Conservation (phyloP, 2,888 invertebrate species). For the Eupithecia dodoneata region DNA sequence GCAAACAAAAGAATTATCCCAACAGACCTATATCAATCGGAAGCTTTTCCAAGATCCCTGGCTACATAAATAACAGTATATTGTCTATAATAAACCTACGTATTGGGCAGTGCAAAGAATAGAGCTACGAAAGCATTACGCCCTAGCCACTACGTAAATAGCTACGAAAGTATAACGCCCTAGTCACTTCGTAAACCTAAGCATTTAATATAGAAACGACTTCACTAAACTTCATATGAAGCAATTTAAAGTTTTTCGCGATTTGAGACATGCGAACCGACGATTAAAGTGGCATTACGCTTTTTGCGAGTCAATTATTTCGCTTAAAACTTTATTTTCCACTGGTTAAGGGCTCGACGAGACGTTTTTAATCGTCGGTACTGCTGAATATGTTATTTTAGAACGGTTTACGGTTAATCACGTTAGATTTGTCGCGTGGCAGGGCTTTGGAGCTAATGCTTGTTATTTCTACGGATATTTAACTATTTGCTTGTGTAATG, state of each 20-base stretch:
- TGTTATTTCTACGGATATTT: slow-evolving; percentile 2
- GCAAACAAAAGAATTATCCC: too few species aligned
- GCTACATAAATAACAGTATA: too few species aligned
- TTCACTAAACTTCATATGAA: slow-evolving; percentile 59
- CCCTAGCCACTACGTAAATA: too few species aligned
- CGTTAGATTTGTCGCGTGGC: slow-evolving; percentile 29
- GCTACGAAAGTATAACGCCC: slow-evolving; percentile 38
- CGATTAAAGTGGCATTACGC: slow-evolving; percentile 71
- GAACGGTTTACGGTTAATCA: slow-evolving; percentile 17
- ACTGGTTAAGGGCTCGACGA: slow-evolving; percentile 40
- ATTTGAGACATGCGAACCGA: slow-evolving; percentile 65
- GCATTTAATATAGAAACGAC: slow-evolving; percentile 64
- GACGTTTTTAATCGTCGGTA: slow-evolving; percentile 38
- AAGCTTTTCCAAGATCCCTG: too few species aligned
- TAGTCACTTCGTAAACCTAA: slow-evolving; percentile 46
- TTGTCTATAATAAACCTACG: too few species aligned
- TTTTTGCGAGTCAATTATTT: slow-evolving; percentile 67
- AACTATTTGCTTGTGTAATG: neutral
- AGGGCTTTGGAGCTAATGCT: neutral
- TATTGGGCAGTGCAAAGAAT: too few species aligned
- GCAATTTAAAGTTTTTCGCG: slow-evolving; percentile 64
- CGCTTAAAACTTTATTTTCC: slow-evolving; percentile 48
- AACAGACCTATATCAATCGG: too few species aligned
- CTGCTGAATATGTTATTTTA: slow-evolving; percentile 13
- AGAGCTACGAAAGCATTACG: too few species aligned